A percentile compares a stretch with the other conserved stretches of the same genome.
Conservation (phyloP, 1,140 invertebrate species). For the Neodiprion virginianus region DNA sequence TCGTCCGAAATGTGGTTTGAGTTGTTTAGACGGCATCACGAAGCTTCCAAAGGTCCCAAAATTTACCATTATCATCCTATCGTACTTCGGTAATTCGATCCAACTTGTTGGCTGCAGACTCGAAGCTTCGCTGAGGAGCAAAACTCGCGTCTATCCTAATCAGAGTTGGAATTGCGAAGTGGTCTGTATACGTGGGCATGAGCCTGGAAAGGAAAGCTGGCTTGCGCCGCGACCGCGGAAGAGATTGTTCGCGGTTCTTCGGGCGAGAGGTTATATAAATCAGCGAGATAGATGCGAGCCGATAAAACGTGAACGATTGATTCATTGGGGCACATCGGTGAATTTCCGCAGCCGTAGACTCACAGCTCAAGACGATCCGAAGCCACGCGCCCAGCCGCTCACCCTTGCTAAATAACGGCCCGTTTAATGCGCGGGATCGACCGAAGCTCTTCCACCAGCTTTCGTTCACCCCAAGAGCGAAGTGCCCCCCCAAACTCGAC, state of each 20-base stretch:
- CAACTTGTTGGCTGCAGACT: too few species aligned
- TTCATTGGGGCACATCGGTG: not conserved
- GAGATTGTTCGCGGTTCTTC: too few species aligned
- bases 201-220: not conserved
- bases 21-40: too few species aligned
- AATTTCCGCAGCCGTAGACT: not conserved
- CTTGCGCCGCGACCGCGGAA: too few species aligned
- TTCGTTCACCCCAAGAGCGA: not conserved
- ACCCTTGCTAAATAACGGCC: not conserved
- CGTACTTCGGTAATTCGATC: too few species aligned
- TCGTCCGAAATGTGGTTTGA: too few species aligned
- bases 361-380: too few species aligned
- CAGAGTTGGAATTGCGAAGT: not conserved
- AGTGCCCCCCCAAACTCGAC: not conserved
- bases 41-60: too few species aligned
- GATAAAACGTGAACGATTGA: not conserved
- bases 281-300: not conserved
- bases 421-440: slow-evolving; percentile 7
- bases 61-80: too few species aligned
- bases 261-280: not conserved
- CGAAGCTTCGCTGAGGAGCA: too few species aligned
- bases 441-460: not conserved
- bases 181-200: not conserved
- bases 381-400: too few species aligned
- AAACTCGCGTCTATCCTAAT: not conserved